Conservation (phyloP, 1,140 invertebrate genomes). For the Dendrolimus punctatus region DNA sequence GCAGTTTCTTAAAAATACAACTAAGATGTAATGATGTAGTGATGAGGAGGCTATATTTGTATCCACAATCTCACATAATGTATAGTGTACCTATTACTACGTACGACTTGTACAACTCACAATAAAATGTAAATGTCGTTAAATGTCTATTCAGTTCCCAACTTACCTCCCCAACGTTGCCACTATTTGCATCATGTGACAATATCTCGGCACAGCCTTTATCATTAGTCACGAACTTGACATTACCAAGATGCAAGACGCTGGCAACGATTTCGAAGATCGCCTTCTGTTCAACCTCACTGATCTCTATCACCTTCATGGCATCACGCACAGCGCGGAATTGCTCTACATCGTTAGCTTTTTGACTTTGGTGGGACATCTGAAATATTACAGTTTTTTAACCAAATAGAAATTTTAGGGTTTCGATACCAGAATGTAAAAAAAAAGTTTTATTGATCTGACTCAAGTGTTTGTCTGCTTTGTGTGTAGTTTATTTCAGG, state of each 20-base stretch:
- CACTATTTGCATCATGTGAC: conserved; percentile 72
- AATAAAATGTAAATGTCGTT: not conserved
- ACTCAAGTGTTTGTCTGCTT: too few species aligned
- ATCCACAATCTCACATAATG: too few species aligned
- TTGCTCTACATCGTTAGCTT: conserved; percentile 75
- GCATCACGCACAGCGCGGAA: conserved; percentile 79
- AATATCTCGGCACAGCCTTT: conserved; percentile 78
- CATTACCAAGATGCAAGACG: conserved; percentile 86
- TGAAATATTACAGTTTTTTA: conserved; percentile 22
- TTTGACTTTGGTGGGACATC: conserved; percentile 57
- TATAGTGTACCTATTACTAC: not conserved
- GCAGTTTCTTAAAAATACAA: too few species aligned
- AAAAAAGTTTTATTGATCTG: too few species aligned
- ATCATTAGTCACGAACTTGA: conserved; percentile 77
- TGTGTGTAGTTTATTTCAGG: too few species aligned
- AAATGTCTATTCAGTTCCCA: not conserved
- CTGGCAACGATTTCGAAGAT: conserved; percentile 85
- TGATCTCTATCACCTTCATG: conserved; percentile 80
- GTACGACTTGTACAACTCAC: not conserved
- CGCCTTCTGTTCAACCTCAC: conserved; percentile 77
- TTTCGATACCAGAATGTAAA: too few species aligned
- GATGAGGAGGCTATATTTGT: too few species aligned
- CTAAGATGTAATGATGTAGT: too few species aligned
- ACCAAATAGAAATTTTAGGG: not conserved
- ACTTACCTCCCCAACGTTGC: conserved; percentile 71